phyloP scores from a whole-genome alignment of 1,140 invertebrate species.

The Temnothorax curvispinosus region DNA sequence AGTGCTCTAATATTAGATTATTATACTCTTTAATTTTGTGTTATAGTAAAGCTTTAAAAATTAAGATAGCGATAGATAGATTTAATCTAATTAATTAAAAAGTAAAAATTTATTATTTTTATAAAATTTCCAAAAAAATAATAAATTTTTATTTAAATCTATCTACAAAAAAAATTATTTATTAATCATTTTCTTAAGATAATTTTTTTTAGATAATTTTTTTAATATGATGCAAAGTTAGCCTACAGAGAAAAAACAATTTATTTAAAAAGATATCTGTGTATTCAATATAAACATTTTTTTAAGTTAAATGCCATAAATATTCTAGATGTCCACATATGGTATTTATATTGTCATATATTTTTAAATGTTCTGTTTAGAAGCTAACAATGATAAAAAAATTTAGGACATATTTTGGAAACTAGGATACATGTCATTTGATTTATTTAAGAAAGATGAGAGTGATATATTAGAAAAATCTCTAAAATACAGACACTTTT shows the following conservation, averaged over 20 bases:
- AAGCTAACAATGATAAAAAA: no score
- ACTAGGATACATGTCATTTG: no score
- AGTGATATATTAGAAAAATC: neutral
- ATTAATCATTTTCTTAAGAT: neutral
- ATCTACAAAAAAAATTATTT: neutral
- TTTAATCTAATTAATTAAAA: neutral
- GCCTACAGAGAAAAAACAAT: neutral
- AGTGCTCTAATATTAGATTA: neutral
- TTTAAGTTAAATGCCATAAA: neutral
- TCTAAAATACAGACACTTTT: neutral
- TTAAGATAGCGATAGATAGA: neutral
- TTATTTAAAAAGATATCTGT: no score
- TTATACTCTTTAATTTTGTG: neutral
- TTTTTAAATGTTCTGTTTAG: no score
- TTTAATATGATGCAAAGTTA: neutral
- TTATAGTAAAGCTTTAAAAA: neutral
- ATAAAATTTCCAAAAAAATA: neutral
- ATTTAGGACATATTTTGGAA: no score
- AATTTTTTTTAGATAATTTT: neutral
- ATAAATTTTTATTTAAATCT: neutral
- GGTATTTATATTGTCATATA: no score
- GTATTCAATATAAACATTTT: neutral
- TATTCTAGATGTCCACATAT: no score
- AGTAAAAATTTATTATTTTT: no score
- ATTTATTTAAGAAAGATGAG: no score